phyloP scores from a whole-genome alignment of 2,113 vertebrate genomes.

The Rhegmatorhina hoffmannsi region DNA sequence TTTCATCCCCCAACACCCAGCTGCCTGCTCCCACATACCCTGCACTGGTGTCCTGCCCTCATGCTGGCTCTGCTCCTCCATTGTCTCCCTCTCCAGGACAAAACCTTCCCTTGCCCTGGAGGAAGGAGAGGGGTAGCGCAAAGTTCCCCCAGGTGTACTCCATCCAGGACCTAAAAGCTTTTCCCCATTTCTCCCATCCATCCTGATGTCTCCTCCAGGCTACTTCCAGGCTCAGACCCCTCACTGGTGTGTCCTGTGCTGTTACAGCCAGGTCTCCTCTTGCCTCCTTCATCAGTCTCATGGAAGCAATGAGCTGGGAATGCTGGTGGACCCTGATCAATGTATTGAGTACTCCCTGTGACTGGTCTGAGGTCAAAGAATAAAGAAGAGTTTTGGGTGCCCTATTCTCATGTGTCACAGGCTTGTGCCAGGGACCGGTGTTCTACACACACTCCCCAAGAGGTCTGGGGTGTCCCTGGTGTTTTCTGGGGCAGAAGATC shows the following conservation, averaged over 20 bases:
- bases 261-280: neutral
- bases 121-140: neutral
- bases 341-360: neutral
- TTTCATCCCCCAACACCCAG: constrained; percentile 21
- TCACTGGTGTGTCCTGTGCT: fast-evolving
- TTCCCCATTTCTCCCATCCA: neutral
- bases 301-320: neutral
- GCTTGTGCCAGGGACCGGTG: neutral
- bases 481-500: neutral
- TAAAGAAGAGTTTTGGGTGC: neutral
- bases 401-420: neutral
- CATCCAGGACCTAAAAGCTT: neutral
- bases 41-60: neutral
- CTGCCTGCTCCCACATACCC: neutral
- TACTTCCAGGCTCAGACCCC: neutral
- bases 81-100: neutral
- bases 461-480: neutral
- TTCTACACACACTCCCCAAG: neutral
- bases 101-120: neutral
- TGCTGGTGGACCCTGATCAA: neutral
- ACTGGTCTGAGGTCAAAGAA: neutral
- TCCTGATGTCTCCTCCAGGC: neutral
- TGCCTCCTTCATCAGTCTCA: neutral
- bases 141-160: neutral
- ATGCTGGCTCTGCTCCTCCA: neutral